Conservation (phyloP, 2,888 invertebrate species). For the Trypoxylon attenuatum region DNA sequence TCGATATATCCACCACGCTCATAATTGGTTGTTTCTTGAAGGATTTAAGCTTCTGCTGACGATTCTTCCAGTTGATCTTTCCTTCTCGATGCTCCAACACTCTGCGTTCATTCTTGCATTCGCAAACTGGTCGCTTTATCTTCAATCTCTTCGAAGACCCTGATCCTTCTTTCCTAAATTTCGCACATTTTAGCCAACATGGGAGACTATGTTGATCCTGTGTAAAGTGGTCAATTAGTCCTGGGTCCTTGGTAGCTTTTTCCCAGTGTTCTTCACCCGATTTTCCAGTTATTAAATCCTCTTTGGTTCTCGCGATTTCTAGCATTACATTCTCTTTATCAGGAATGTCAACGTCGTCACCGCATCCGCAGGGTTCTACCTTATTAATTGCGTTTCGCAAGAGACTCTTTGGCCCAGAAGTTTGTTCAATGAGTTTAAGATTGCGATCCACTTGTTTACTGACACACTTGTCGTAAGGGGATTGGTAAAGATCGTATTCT, state of each 20-base stretch:
- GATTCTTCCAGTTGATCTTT: conserved; percentile 48
- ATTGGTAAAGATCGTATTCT: conserved; percentile 61
- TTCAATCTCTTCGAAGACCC: conserved; percentile 31
- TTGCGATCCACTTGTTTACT: conserved; percentile 28
- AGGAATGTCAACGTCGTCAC: conserved; percentile 8
- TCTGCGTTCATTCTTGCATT: conserved; percentile 66
- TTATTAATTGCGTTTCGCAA: conserved; percentile 16
- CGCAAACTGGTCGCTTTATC: conserved; percentile 63
- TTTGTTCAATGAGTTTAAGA: conserved; percentile 41
- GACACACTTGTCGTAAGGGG: conserved; percentile 53
- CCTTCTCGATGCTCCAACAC: conserved; percentile 60
- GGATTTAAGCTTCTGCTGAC: conserved; percentile 50
- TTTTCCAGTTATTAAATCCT: conserved; percentile 18
- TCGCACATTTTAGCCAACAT: conserved; percentile 56
- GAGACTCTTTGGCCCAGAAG: conserved; percentile 37
- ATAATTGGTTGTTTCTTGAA: conserved; percentile 50
- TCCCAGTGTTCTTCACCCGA: conserved; percentile 41
- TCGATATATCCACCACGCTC: conserved; percentile 47
- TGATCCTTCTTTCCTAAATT: conserved; percentile 38
- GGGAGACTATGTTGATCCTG: conserved; percentile 46
- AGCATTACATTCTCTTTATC: neutral
- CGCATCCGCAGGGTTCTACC: conserved; percentile 43
- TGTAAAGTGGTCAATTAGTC: conserved; percentile 55
- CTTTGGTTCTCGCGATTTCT: conserved; percentile 14
- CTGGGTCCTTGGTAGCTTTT: conserved; percentile 50